A percentile compares a stretch with the other conserved stretches of the same genome.
Conservation (phyloP, 2,113 vertebrate genomes). For the Festucalex cinctus region DNA sequence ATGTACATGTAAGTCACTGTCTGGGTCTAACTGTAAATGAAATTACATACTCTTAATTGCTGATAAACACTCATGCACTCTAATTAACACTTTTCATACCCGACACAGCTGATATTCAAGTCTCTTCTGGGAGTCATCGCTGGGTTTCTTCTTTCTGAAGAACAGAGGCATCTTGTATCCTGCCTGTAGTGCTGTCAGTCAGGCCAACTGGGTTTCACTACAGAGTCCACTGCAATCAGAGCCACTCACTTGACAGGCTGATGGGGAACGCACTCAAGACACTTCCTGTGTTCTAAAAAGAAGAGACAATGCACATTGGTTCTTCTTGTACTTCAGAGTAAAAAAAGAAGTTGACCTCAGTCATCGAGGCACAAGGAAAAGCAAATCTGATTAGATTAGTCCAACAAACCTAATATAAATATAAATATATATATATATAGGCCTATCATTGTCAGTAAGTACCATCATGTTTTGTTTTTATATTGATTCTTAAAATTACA, state of each 20-base stretch:
- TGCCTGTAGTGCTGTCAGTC: neutral
- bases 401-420: no score
- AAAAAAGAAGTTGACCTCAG: neutral
- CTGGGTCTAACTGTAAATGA: neutral
- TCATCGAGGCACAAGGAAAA: neutral
- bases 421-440: no score
- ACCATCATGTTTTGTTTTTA: neutral
- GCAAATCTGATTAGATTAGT: neutral
- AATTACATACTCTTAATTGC: neutral
- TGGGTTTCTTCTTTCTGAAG: constrained; percentile 87
- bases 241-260: neutral
- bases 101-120: constrained; percentile 90
- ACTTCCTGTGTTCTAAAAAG: neutral
- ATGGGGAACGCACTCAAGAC: neutral
- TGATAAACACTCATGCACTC: neutral
- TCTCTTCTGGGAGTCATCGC: constrained; percentile 82
- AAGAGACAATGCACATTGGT: neutral
- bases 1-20: no score
- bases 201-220: constrained; percentile 7
- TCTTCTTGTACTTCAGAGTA: neutral
- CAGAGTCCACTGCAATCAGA: constrained; percentile 6
- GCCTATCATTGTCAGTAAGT: no score
- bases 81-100: constrained; percentile 62
- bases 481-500: neutral
- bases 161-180: constrained; percentile 86